Conservation (phyloP, 2,797 vertebrate genomes). For the Coreius guichenoti region DNA sequence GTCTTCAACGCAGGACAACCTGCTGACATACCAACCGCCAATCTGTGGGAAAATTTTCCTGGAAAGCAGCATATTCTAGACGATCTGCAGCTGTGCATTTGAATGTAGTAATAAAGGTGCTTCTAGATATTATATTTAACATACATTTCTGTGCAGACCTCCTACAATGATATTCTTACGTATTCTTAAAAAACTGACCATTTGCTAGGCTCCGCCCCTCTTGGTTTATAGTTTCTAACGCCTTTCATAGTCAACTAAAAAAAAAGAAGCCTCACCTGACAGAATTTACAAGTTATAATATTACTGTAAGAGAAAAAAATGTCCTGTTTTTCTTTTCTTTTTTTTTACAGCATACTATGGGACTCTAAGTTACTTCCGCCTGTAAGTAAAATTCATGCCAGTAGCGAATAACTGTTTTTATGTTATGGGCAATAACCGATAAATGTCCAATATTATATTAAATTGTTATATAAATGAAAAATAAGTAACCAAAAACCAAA, state of each 20-base stretch:
- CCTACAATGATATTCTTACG: not conserved
- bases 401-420: not conserved
- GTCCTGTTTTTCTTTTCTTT: no score
- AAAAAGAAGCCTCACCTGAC: not conserved
- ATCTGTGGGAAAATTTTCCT: constrained; percentile 57
- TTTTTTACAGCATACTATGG: not conserved
- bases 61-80: constrained; percentile 31
- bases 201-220: not conserved
- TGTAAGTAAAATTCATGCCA: not conserved
- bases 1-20: constrained; percentile 52
- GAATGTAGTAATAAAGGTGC: constrained; percentile 1
- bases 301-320: not conserved
- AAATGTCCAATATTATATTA: not conserved
- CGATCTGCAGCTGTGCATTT: constrained; percentile 18
- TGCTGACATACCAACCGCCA: constrained; percentile 48
- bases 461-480: not conserved
- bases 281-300: not conserved
- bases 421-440: not conserved
- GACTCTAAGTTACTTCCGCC: not conserved
- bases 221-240: not conserved
- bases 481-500: not conserved
- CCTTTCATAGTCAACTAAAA: not conserved
- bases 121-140: constrained; percentile 14
- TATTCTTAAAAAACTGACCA: not conserved
- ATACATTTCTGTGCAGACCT: constrained; percentile 5